Conservation (phyloP, 1,140 invertebrate species). For the Drosophila azteca region DNA sequence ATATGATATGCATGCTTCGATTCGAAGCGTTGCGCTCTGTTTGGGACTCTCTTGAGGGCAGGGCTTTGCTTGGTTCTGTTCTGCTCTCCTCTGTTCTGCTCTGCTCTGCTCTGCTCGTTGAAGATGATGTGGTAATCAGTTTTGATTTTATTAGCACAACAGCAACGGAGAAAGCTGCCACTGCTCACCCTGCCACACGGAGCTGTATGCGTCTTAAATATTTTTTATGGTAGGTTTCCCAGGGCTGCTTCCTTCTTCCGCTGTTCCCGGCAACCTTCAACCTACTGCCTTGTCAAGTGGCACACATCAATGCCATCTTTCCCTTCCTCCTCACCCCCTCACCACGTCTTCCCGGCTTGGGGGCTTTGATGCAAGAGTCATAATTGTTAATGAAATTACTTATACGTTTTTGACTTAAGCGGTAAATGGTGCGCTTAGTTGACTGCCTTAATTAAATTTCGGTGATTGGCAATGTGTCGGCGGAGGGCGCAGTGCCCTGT, state of each 20-base stretch:
- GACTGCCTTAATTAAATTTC: conserved; percentile 49
- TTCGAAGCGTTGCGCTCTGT: conserved; percentile 50
- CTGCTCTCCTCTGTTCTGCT: conserved; percentile 7
- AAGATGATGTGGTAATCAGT: conserved; percentile 81
- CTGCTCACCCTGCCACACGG: conserved; percentile 28
- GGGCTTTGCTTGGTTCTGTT: background rate
- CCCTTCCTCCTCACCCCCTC: background rate
- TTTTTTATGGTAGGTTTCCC: conserved; percentile 42
- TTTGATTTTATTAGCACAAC: conserved; percentile 78
- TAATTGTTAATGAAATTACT: conserved; percentile 61
- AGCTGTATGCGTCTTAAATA: conserved; percentile 52
- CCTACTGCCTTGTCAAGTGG: conserved; percentile 37
- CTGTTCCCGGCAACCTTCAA: conserved; percentile 1
- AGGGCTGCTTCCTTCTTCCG: conserved; percentile 11
- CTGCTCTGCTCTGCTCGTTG: conserved; percentile 43
- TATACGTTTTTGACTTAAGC: conserved; percentile 50
- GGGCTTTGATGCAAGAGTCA: conserved; percentile 29
- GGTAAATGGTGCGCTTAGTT: conserved; percentile 51
- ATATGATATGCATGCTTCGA: conserved; percentile 80
- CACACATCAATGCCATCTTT: conserved; percentile 46
- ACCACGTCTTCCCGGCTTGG: background rate
- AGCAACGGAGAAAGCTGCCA: conserved; percentile 38
- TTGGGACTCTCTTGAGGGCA: no score
- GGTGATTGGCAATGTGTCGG: conserved; percentile 18
- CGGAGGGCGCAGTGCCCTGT: background rate